These are phyloP conservation scores for Australoheros scitulus DNA, from an alignment of 2,113 vertebrate species.

Conservation along the genomic window DNA sequence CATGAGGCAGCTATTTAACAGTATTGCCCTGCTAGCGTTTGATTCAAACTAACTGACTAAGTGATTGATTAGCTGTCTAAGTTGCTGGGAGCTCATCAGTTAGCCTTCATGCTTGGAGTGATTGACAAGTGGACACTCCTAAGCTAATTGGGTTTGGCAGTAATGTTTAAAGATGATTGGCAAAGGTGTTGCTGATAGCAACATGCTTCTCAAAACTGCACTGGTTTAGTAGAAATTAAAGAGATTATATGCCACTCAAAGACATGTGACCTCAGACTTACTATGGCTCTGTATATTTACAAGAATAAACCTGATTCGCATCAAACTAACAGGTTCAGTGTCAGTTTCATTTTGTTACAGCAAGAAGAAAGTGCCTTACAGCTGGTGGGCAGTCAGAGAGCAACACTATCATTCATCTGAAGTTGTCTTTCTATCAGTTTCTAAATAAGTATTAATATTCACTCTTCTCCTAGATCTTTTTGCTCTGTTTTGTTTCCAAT, in stretches of 20 bases:
- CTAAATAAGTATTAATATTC: not conserved
- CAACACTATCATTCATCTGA: not conserved
- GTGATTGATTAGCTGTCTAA: slow-evolving; percentile 16
- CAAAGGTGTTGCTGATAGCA: slow-evolving; percentile 32
- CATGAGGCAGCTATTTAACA: not conserved
- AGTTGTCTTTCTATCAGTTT: not conserved
- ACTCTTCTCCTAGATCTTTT: not conserved
- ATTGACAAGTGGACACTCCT: slow-evolving; percentile 42
- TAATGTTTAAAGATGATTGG: slow-evolving; percentile 39
- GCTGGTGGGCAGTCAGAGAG: not conserved
- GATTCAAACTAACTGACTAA: not conserved
- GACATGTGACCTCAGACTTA: not conserved
- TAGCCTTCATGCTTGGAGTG: not conserved
- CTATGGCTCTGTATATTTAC: not conserved
- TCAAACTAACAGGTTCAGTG: not conserved
- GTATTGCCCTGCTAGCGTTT: not conserved
- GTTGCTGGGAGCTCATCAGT: not conserved
- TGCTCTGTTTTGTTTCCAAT: not conserved
- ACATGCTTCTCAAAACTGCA: slow-evolving; percentile 18
- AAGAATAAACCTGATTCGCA: not conserved
- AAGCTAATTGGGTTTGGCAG: not conserved
- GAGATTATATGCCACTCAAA: not conserved
- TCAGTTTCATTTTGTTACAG: not conserved
- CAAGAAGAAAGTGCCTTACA: not conserved
- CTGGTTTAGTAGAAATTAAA: not conserved